Evolutionary conservation across 35 echinoderm and acorn worm genomes (phyloP), one percentile per base, ranked within the genome.

Genomic region (Diadema setosum): DNA sequence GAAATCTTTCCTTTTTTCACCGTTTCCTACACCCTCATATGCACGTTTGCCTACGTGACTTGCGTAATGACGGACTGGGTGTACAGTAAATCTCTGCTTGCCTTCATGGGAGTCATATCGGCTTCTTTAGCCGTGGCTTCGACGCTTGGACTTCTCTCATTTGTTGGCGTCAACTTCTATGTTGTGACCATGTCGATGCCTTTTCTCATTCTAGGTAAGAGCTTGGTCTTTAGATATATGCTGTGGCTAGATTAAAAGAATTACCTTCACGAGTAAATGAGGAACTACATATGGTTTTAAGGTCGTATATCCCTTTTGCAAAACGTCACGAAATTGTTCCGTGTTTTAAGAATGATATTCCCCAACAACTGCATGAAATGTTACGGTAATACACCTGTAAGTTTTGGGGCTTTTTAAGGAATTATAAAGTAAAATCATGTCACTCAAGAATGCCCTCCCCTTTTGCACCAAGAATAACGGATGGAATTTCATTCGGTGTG

Each of bases 31-130:
- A 70, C 42, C 9, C 60, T 93, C 30, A 59, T 97, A 8, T 56
- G 82, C 12, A 16, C 20, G 20, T 97, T 97, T 49, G 90, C 94
- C 5, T 90, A 93, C 25, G 83, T 44, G 0, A 89, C 86, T 5
- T 97, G 94, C 39, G 65, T 93, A 82, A 90, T 97, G 90, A 39
- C 78, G 5, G 94, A 97, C 82, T 97, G 94, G 94, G 94, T 97
- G 3, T 61, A 82, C 6, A 97, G 94, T 46, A 97, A 97, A 60
- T 83, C 94, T 52, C 88, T 44, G 82, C 87, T 97, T 31, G 87
- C 80, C 2, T 42, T 41, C 18, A 45, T 92, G n/a, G 91, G 94
- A 4, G 80, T 93, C 4, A 34, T 97, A 14, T 97, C 94, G 25
- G 94, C 94, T 6, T 40, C 81, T 7, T 59, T 97, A 20, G 94